These are phyloP conservation scores for Ranitomeya imitator DNA, from an alignment of 2,113 vertebrate species.

Conservation along the genomic window DNA sequence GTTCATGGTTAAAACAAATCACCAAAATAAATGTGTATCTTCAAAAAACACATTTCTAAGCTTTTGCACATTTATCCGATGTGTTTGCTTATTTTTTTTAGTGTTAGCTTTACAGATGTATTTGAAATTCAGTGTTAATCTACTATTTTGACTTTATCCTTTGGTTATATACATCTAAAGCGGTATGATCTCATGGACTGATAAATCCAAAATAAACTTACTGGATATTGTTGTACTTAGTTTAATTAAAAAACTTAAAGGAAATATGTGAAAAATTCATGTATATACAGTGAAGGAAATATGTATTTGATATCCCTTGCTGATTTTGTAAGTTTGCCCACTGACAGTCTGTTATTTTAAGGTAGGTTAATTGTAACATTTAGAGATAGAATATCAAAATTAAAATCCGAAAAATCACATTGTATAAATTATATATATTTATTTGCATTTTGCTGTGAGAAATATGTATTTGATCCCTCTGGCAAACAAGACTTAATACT, in stretches of 20 bases:
- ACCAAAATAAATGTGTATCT: slow-evolving; percentile 2
- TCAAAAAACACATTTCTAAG: background rate
- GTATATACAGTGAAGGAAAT: too few relatives aligned
- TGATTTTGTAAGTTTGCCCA: too few relatives aligned
- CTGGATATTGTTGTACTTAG: background rate
- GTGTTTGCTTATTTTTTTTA: slow-evolving; percentile 11
- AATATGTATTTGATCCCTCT: too few relatives aligned
- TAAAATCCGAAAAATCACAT: too few relatives aligned
- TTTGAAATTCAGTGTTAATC: background rate
- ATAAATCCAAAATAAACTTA: background rate
- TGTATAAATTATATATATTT: too few relatives aligned
- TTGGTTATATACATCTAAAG: background rate
- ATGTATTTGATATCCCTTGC: too few relatives aligned
- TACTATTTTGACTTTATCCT: background rate
- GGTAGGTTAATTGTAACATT: too few relatives aligned
- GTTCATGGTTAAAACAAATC: background rate
- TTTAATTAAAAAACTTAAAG: background rate
- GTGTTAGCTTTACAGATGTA: background rate
- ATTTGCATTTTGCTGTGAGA: too few relatives aligned
- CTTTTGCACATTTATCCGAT: background rate
- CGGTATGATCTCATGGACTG: background rate
- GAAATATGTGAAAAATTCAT: background rate
- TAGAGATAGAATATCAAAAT: too few relatives aligned
- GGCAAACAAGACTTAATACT: too few relatives aligned
- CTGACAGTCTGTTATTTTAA: too few relatives aligned